Evolutionary conservation across 2,888 invertebrate genomes (phyloP), one percentile per base, ranked within the genome.

Genomic region (Phengaris alcon): DNA sequence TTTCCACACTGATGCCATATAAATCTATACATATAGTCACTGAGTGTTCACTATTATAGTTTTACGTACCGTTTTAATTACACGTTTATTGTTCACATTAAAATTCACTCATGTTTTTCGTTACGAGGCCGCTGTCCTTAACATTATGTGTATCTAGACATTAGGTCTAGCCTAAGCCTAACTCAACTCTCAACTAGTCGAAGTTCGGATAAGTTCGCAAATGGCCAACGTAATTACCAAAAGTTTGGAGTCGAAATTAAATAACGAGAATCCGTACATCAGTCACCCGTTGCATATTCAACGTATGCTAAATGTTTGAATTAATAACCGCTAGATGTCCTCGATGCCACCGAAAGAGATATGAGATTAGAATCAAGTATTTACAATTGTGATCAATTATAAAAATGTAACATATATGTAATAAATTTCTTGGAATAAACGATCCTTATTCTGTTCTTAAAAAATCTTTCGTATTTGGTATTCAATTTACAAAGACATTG

Each of bases 221-320:
- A 78, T 77, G 77, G 76, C 79, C 77, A 79, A 80, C 81, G 80
- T 83, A 81, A 81, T 79, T 81, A 81, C 79, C 57, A 51, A 35
- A 74, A 83, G 82, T 78, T 83, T 82, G 80, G 82, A 84, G 84
- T 85, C 82, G 81, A 87, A 88, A 90, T 89, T 87, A 88, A 88
- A 90, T 88, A 89, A 87, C 80, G 85, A 87, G 87, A 89, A 88
- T 89, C 86, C 84, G 84, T 87, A 87, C 88, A 86, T 85, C 86
- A 85, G 82, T 86, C 79, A 78, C 77, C 82, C 84, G 79, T 82
- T 91, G 87, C 87, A 90, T 90, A 90, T 90, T 90, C 90, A 91
- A 82, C 84, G 85, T 87, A 90, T 90, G 89, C 89, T 87, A 90
- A 90, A 87, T 86, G 82, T 83, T 81, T 78, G 82, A 85, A 88